Conservation (phyloP, 2,888 invertebrate species). For the Netelia virgata region DNA sequence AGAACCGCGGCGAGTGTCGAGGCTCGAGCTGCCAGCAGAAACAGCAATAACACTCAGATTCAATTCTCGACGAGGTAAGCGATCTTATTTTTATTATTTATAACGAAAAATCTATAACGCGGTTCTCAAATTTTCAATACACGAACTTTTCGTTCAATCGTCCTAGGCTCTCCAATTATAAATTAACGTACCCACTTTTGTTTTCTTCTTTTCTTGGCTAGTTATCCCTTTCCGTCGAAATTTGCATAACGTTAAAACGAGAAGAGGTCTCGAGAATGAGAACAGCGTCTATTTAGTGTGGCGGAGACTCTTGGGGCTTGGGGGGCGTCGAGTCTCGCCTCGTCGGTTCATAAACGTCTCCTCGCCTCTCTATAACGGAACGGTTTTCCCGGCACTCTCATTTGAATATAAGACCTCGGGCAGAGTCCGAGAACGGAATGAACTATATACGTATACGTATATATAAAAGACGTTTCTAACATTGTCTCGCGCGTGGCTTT, state of each 20-base stretch:
- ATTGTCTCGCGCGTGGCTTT: conserved; percentile 36
- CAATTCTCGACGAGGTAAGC: conserved; percentile 69
- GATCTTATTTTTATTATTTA: conserved; percentile 28
- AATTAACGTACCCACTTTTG: conserved; percentile 53
- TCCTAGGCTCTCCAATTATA: conserved; percentile 15
- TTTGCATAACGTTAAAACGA: conserved; percentile 80
- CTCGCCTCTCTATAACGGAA: conserved; percentile 72
- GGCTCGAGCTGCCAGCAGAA: conserved; percentile 74
- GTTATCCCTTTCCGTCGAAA: conserved; percentile 70
- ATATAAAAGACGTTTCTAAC: conserved; percentile 2
- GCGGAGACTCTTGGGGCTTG: conserved; percentile 51
- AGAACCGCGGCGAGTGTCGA: conserved; percentile 86
- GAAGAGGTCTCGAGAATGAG: conserved; percentile 76
- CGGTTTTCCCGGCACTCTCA: conserved; percentile 71
- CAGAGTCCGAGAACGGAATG: conserved; percentile 43
- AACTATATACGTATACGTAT: conserved; percentile 36
- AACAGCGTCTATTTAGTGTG: conserved; percentile 75
- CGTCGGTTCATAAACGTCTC: conserved; percentile 73
- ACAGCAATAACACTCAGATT: conserved; percentile 58
- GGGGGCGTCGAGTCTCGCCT: conserved; percentile 67
- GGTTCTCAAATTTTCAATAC: neutral
- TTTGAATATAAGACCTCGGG: conserved; percentile 78
- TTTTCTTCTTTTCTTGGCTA: conserved; percentile 48
- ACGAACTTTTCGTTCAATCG: conserved; percentile 16
- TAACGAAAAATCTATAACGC: neutral